Evolutionary conservation across 2,113 vertebrate species (phyloP).

Genomic region (Salvelinus alpinus): DNA sequence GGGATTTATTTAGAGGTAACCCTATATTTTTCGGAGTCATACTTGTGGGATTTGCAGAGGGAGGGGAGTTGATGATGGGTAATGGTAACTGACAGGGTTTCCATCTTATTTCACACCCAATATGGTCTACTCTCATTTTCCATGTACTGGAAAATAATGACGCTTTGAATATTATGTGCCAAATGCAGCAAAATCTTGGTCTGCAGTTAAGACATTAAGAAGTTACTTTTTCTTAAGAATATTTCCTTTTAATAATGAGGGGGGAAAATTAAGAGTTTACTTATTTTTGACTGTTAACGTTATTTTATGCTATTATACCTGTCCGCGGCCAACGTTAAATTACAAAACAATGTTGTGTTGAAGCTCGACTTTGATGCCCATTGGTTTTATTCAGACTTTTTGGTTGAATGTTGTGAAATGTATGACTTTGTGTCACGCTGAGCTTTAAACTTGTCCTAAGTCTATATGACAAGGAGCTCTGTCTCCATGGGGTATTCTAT

Average conservation of each 20-base stretch:
- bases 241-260: constrained; percentile 60
- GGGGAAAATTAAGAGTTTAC: constrained; percentile 41
- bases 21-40: constrained; percentile 55
- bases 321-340: constrained; percentile 47
- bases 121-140: constrained; percentile 24
- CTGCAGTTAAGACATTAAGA: constrained; percentile 38
- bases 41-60: constrained; percentile 37
- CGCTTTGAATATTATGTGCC: constrained; percentile 16
- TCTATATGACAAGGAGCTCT: constrained; percentile 46
- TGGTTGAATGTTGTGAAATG: constrained; percentile 47
- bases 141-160: constrained; percentile 55
- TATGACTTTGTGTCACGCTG: constrained; percentile 34
- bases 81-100: constrained; percentile 26
- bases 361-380: constrained; percentile 42
- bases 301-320: constrained; percentile 62
- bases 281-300: constrained; percentile 40
- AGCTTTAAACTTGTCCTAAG: constrained; percentile 19
- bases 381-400: constrained; percentile 41
- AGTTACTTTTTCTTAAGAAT: constrained; percentile 43
- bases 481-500: constrained; percentile 36
- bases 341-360: constrained; percentile 39
- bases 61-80: constrained; percentile 36
- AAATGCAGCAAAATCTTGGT: constrained; percentile 36
- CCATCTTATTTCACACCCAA: constrained; percentile 48
- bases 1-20: constrained; percentile 63